These are phyloP conservation scores for Nephila pilipes DNA, from an alignment of 1,140 invertebrate genomes.

Conservation along the genomic window DNA sequence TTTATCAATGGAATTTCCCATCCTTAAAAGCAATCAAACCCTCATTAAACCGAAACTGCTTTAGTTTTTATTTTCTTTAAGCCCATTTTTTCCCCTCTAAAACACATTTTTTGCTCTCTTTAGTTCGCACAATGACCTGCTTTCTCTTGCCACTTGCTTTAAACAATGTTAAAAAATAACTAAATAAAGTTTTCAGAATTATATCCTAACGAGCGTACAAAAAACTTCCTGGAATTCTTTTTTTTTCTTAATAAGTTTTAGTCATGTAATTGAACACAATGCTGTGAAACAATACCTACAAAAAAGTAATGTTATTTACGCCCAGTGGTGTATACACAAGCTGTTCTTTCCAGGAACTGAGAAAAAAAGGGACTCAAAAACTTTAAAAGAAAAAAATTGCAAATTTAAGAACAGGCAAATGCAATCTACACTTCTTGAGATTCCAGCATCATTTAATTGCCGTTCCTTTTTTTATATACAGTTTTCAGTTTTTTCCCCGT, in stretches of 20 bases:
- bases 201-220: not conserved
- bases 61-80: not conserved
- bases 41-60: not conserved
- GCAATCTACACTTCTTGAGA: constrained; percentile 49
- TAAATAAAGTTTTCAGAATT: constrained; percentile 42
- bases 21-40: constrained; percentile 35
- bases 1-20: not conserved
- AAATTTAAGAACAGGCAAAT: constrained; percentile 57
- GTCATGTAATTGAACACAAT: constrained; percentile 65
- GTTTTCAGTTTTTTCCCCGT: not conserved
- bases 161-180: not conserved
- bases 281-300: constrained; percentile 25
- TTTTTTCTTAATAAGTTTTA: not conserved
- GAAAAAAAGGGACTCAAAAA: constrained; percentile 1
- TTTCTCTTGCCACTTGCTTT: not conserved
- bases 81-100: not conserved
- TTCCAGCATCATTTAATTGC: constrained; percentile 47
- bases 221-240: not conserved
- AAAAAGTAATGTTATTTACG: constrained; percentile 60
- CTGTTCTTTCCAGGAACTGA: not conserved
- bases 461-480: not conserved
- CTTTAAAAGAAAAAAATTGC: constrained; percentile 1
- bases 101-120: not conserved
- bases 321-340: constrained; percentile 42
- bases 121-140: not conserved